Percentiles rank a stretch among this genome's conserved stretches.
phyloP scores from a whole-genome alignment of 2,888 invertebrate genomes.

The Homarus gammarus region DNA sequence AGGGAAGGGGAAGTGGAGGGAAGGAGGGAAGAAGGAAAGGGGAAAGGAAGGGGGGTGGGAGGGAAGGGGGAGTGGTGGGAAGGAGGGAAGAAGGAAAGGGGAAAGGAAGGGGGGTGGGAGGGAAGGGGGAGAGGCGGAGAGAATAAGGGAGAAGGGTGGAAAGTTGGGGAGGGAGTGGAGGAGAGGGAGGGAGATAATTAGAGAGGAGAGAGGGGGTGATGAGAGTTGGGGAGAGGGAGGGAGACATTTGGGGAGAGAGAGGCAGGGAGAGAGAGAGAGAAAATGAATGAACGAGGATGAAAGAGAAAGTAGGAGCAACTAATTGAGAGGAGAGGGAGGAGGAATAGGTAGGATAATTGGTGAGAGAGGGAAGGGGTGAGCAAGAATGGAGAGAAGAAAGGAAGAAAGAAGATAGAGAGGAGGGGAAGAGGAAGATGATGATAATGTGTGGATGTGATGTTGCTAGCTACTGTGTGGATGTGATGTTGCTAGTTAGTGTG shows the following conservation, averaged over 20 bases:
- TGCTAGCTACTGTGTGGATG: no score
- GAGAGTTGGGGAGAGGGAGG: not conserved
- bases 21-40: not conserved
- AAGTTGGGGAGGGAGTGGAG: not conserved
- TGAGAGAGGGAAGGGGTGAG: not conserved
- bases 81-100: no score
- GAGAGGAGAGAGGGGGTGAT: not conserved
- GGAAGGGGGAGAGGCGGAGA: no score
- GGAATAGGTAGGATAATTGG: not conserved
- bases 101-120: not conserved
- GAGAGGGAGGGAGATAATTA: not conserved
- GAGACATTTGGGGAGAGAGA: not conserved
- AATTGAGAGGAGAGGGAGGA: not conserved
- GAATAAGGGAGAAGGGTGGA: no score
- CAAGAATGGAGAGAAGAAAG: not conserved
- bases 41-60: not conserved
- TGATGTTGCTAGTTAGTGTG: no score
- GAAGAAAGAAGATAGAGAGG: not conserved
- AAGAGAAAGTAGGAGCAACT: not conserved
- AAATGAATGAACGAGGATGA: not conserved
- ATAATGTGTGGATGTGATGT: no score
- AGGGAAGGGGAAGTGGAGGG: not conserved
- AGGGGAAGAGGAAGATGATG: not conserved
- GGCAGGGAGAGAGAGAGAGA: not conserved
- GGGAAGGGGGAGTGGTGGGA: not conserved